Evolutionary conservation across 2,797 vertebrate genomes (phyloP).

Genomic region (Tapera naevia): DNA sequence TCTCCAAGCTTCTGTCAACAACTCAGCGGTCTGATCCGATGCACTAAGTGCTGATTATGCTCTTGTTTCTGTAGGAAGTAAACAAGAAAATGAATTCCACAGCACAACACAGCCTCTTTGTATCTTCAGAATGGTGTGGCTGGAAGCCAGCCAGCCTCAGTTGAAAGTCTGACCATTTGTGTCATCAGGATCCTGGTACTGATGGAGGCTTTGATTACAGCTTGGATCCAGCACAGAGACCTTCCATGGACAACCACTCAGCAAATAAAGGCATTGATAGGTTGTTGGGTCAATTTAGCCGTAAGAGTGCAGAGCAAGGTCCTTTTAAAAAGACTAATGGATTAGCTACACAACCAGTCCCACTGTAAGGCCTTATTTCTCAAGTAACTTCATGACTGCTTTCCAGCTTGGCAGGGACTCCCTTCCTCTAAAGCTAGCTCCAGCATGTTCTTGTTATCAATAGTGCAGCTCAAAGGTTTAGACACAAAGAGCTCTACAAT

Average conservation of each 20-base stretch:
- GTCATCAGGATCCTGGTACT: constrained; percentile 77
- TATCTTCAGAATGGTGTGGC: constrained; percentile 84
- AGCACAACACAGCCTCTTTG: constrained; percentile 85
- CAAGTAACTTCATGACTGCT: constrained; percentile 76
- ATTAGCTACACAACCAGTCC: constrained; percentile 80
- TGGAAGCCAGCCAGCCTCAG: constrained; percentile 76
- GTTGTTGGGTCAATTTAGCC: constrained; percentile 84
- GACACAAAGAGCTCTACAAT: constrained; percentile 79
- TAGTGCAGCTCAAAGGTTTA: constrained; percentile 80
- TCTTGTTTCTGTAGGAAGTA: constrained; percentile 88
- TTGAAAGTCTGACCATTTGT: constrained; percentile 82
- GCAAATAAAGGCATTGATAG: constrained; percentile 82
- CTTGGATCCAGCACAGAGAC: constrained; percentile 77
- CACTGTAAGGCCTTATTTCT: constrained; percentile 78
- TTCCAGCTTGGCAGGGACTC: constrained; percentile 76
- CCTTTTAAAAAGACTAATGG: constrained; percentile 80
- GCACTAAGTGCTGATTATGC: constrained; percentile 84
- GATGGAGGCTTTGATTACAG: constrained; percentile 81
- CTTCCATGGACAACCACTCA: constrained; percentile 80
- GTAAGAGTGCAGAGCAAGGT: constrained; percentile 75
- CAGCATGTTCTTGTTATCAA: constrained; percentile 77
- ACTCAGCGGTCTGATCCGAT: constrained; percentile 80
- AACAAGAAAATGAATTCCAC: constrained; percentile 88
- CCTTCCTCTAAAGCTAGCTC: constrained; percentile 73
- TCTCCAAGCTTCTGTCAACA: constrained; percentile 87